Evolutionary conservation across 2,888 invertebrate species (phyloP), one percentile per base, ranked within the genome.

Genomic region (Scaptomyza cyrtandrae): DNA sequence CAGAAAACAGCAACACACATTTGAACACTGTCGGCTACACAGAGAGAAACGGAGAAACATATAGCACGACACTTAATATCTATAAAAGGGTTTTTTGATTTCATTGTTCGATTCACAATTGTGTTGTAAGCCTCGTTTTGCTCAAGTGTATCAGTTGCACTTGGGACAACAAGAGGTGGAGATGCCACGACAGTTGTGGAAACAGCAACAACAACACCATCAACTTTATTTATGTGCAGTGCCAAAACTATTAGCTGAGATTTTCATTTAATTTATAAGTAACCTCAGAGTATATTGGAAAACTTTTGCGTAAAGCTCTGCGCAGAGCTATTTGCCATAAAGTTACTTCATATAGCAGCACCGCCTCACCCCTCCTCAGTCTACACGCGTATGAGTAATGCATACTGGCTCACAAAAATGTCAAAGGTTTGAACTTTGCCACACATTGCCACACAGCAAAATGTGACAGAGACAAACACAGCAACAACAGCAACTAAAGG

Each of bases 361-460:
- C 14, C 31, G 4, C 24, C 24, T 3, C 24, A 14, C 10, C 10
- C 2, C n/a, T 0, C 24, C 11, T 6, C 35, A 54, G 54, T 59
- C 76, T 64, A 76, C 71, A 63, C 60, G 86, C 89, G 89, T 84
- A 88, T 84, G 89, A 88, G 84, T 85, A 82, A 84, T 83, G 87
- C 85, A 86, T 86, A 88, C 75, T 67, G 50, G 71, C 71, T 57
- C 58, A 77, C 72, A 86, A 78, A 16, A 88, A 88, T 84, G 87
- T 84, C 83, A 84, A 88, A 84, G 84, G 89, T 88, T 85, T 86
- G 76, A 84, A 84, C 83, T 84, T 87, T 84, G 73, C 71, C 82
- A 86, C 87, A 33, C 41, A 66, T 87, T 84, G 73, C 71, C 79
- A 86, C 87, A 33, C 41, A 66, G 55, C 61, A 56, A 57, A 57